These are phyloP conservation scores for Pheosia gnoma DNA, from an alignment of 2,888 invertebrate species.

Conservation along the genomic window DNA sequence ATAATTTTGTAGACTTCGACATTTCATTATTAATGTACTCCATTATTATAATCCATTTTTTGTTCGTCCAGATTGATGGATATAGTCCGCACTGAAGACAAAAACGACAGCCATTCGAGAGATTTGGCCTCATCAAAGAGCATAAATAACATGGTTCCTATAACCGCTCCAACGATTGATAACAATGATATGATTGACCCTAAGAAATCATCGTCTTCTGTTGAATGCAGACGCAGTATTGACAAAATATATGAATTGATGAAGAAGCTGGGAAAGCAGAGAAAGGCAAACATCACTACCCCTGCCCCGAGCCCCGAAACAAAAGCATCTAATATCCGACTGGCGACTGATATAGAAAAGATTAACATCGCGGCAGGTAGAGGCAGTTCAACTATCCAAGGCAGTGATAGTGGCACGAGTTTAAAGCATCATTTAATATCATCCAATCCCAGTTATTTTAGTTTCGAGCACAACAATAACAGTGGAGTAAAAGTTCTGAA, in stretches of 20 bases:
- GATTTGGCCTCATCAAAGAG: slow-evolving; percentile 22
- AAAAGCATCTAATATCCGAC: slow-evolving; percentile 33
- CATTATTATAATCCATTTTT: too few species aligned
- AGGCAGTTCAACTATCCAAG: slow-evolving; percentile 45
- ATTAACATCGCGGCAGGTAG: slow-evolving; percentile 24
- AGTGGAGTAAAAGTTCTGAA: slow-evolving; percentile 12
- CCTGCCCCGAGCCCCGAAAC: slow-evolving; percentile 19
- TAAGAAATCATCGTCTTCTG: slow-evolving; percentile 43
- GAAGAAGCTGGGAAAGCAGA: slow-evolving; percentile 52
- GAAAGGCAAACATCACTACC: slow-evolving; percentile 10
- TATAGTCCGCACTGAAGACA: slow-evolving; percentile 8
- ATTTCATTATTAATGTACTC: neutral
- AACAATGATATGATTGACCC: slow-evolving; percentile 22
- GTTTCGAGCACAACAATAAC: slow-evolving; percentile 49
- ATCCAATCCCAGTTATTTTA: slow-evolving; percentile 58
- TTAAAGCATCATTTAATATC: slow-evolving; percentile 59
- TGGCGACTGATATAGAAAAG: slow-evolving; percentile 19
- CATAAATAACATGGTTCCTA: slow-evolving; percentile 32
- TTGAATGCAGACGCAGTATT: slow-evolving; percentile 71
- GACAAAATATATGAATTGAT: slow-evolving; percentile 72
- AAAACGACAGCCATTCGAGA: slow-evolving; percentile 8
- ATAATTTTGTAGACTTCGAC: neutral
- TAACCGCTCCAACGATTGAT: slow-evolving; percentile 36
- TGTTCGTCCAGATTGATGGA: slow-evolving; percentile 12
- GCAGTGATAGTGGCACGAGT: slow-evolving; percentile 67